A percentile compares a stretch with the other conserved stretches of the same genome.
phyloP scores from a whole-genome alignment of 2,888 invertebrate species.

The Drosophila mulleri region DNA sequence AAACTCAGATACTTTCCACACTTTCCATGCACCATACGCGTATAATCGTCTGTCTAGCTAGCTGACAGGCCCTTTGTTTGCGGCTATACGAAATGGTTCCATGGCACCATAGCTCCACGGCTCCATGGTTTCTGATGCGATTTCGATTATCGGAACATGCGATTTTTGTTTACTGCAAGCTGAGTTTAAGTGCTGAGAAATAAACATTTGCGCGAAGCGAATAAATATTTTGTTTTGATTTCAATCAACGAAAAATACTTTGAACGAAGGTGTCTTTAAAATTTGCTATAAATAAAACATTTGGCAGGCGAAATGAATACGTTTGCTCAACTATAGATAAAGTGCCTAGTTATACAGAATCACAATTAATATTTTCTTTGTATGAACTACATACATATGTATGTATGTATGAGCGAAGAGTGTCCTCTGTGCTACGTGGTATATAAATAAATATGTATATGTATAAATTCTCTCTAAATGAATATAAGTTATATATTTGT shows the following conservation, averaged over 20 bases:
- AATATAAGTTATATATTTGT: too few species aligned
- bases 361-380: background rate
- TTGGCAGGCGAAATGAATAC: background rate
- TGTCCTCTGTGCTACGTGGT: too few species aligned
- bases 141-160: conserved; percentile 64
- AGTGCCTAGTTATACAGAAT: background rate
- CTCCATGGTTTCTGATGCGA: conserved; percentile 46
- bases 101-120: conserved; percentile 10
- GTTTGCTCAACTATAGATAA: background rate
- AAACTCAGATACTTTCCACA: conserved; percentile 44
- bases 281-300: conserved; percentile 1
- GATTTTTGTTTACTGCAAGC: conserved; percentile 54
- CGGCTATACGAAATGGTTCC: conserved; percentile 22
- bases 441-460: too few species aligned
- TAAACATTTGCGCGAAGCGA: conserved; percentile 62
- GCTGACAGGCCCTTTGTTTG: conserved; percentile 68
- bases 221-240: conserved; percentile 50
- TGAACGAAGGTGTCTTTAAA: background rate
- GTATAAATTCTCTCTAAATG: too few species aligned
- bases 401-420: too few species aligned
- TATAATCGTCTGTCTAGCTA: background rate
- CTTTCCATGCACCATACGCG: background rate
- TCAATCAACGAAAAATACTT: background rate
- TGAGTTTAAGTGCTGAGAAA: conserved; percentile 56
- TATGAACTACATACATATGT: too few species aligned